Evolutionary conservation across 2,113 vertebrate genomes (phyloP).

Genomic region (Epinephelus moara): DNA sequence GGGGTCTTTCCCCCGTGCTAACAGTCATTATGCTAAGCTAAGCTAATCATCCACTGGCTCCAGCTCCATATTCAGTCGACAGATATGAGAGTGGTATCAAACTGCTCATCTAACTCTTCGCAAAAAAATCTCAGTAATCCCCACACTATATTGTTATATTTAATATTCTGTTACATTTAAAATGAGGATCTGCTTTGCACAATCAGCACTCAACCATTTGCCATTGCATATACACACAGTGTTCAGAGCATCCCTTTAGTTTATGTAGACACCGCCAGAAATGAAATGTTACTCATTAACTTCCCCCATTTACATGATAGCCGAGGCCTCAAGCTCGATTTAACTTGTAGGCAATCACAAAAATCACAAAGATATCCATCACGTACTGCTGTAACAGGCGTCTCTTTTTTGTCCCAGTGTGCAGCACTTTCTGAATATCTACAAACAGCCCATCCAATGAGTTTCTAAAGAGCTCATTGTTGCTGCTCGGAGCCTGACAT

Average conservation of each 20-base stretch:
- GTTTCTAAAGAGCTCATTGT: constrained; percentile 12
- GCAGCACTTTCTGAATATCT: background rate
- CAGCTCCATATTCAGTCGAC: too few species aligned
- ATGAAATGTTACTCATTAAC: background rate
- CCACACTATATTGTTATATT: too few species aligned
- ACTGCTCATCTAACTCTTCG: too few species aligned
- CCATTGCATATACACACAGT: background rate
- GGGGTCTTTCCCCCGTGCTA: too few species aligned
- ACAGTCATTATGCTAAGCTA: too few species aligned
- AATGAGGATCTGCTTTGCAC: too few species aligned
- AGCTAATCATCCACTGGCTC: too few species aligned
- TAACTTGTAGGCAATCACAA: background rate
- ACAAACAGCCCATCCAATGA: constrained; percentile 1
- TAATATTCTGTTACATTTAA: too few species aligned
- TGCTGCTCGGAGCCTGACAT: background rate
- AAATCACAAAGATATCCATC: background rate
- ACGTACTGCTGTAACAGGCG: background rate
- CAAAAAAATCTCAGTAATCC: too few species aligned
- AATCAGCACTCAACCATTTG: background rate
- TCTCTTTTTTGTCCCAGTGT: background rate
- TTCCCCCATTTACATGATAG: background rate
- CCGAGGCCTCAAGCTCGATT: background rate
- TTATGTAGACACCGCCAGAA: background rate
- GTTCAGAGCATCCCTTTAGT: background rate
- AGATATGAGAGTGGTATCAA: too few species aligned